A percentile compares a stretch with the other conserved stretches of the same genome.
Evolutionary conservation across 2,888 invertebrate genomes (phyloP).

Genomic region (Doris montereyensis): DNA sequence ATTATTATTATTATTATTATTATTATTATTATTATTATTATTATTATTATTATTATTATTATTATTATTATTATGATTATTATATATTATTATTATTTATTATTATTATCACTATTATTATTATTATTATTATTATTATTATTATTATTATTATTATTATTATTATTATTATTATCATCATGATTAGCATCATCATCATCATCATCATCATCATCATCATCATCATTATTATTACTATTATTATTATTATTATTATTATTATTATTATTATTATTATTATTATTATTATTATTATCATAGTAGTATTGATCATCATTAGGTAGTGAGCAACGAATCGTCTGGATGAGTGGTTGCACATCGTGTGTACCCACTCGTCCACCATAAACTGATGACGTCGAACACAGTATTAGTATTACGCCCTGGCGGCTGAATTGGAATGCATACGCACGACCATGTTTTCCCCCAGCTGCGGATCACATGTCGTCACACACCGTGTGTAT

Average conservation of each 20-base stretch:
- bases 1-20: background rate
- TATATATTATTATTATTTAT: background rate
- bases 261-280: background rate
- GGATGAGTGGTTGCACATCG: too few species aligned
- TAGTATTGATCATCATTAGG: too few species aligned
- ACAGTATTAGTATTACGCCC: too few species aligned
- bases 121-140: background rate
- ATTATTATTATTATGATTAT: background rate
- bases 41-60: background rate
- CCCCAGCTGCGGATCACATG: too few species aligned
- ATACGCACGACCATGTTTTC: too few species aligned
- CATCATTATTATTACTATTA: background rate
- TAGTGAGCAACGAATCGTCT: background rate
- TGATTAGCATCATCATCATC: background rate
- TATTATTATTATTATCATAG: background rate
- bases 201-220: background rate
- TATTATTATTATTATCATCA: background rate
- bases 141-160: slow-evolving; percentile 2
- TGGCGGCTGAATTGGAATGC: too few species aligned
- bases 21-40: background rate
- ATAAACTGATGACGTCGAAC: too few species aligned
- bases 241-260: background rate
- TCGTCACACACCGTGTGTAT: too few species aligned
- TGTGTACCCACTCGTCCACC: too few species aligned
- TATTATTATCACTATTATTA: background rate